Base-by-base conservation (phyloP, 2,888 invertebrate species). In the Chalcosyrphus nemorum region DNA sequence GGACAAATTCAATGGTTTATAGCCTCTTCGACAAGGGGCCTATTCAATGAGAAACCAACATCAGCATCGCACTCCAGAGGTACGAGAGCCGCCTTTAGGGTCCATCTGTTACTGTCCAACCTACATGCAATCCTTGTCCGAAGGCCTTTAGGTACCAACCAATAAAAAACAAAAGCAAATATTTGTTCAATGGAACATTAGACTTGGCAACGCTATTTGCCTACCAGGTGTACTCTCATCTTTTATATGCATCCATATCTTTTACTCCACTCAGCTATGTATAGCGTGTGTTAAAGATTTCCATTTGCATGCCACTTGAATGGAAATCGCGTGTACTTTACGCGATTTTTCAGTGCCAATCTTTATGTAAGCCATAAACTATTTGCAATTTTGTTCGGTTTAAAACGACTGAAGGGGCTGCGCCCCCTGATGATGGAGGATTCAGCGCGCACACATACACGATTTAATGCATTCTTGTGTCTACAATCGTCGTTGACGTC, bases 341-440 rank as follows among this genome's bases (percentile, higher is more conserved):
- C 41, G 61, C 50, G 41, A 57, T 72, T 66, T 57, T 72, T 35
- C 41, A 43, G 32, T 59, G 38, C 43, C 57, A 65, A 78, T 78
- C 72, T 78, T 65, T 59, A 65, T 72, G 43, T 43, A 32, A 11
- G 29, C 59, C 65, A 57, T 78, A 65, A 78, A 72, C 65, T 65
- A 78, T 72, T 78, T 78, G 65, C 47, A 50, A 57, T 65, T 65
- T 63, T 56, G 38, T 65, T 56, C 41, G 41, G 65, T 57, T 78
- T 72, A 52, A 65, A 76, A 32, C 47, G 57, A 47, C 45, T 13
- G 24, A 17, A 45, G 21, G 11, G 35, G 24, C 13, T n/a, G 21
- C 6, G 50, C n/a, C n/a, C n/a, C n/a, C n/a, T n/a, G n/a, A n/a
- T n/a, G n/a, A n/a, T n/a, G n/a, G n/a, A n/a, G n/a, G n/a, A n/a